A percentile compares a stretch with the other conserved stretches of the same genome.
phyloP scores from a whole-genome alignment of 1,140 invertebrate species.

The Drosophila biarmipes region DNA sequence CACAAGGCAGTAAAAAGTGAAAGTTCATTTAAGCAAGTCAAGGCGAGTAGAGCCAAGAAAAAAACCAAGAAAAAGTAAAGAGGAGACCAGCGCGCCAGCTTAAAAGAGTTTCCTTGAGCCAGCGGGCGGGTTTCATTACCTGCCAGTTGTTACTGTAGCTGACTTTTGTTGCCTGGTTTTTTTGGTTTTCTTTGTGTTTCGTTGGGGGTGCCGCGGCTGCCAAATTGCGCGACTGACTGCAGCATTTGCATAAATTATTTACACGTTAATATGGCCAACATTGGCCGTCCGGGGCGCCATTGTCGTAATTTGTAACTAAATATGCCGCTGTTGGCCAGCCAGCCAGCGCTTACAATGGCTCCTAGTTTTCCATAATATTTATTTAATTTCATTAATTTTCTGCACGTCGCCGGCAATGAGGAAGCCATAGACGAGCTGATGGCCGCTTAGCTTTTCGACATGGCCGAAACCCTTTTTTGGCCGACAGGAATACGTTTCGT shows the following conservation, averaged over 20 bases:
- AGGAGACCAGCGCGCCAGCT: conserved; percentile 41
- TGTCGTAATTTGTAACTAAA: conserved; percentile 82
- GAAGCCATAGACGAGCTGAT: conserved; percentile 70
- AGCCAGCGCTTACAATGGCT: conserved; percentile 31
- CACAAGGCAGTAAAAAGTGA: conserved; percentile 76
- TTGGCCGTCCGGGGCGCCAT: conserved; percentile 67
- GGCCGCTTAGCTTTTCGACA: conserved; percentile 66
- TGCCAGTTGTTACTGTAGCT: conserved; percentile 61
- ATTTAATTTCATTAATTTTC: conserved; percentile 82
- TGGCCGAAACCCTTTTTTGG: conserved; percentile 46
- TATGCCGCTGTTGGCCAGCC: conserved; percentile 49
- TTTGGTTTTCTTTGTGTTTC: too few relatives aligned
- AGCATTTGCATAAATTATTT: conserved; percentile 83
- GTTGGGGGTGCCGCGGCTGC: conserved; percentile 70
- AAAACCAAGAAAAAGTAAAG: conserved; percentile 28
- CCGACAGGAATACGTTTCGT: conserved; percentile 25
- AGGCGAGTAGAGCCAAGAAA: conserved; percentile 54
- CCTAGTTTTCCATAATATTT: conserved; percentile 66
- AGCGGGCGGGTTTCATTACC: conserved; percentile 80
- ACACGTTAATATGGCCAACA: conserved; percentile 80
- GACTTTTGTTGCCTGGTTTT: conserved; percentile 14
- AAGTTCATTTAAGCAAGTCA: conserved; percentile 82
- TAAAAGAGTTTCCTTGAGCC: conserved; percentile 74
- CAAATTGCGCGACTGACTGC: conserved; percentile 71
- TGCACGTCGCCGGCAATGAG: conserved; percentile 70